Base-by-base conservation (phyloP, 1,140 invertebrate genomes). In the Drosophila willistoni region DNA sequence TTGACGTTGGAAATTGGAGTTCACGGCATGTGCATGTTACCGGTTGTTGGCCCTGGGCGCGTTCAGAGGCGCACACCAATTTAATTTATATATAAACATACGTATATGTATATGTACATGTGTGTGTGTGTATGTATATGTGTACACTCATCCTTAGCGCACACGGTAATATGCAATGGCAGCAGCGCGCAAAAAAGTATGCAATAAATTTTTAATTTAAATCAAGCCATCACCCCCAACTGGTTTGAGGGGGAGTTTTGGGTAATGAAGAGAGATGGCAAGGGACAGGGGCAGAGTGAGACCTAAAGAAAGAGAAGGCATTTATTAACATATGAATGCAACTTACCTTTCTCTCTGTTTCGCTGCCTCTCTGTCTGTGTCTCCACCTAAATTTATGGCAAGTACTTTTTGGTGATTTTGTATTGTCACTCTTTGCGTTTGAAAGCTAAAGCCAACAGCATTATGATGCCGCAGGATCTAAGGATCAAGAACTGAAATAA, bases 171-270 rank as follows among this genome's bases (percentile, higher is more conserved):
- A 77, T 87, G 73, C 80, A 72, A 66, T 69, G 66, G 73, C 54
- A 55, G 68, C 22, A 65, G 57, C 51, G 70, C 74, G 69, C 80
- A 89, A 80, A 87, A 81, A 87, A 83, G 86, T 89, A 84, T 89
- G 84, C 84, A 87, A 87, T 87, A 87, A 75, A 87, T 87, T 87
- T 87, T 87, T 89, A 89, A 87, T 87, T 87, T 87, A 87, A 87
- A 87, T 84, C 84, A 87, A 87, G 84, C 77, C 73, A 84, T 77
- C 77, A 68, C 60, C 66, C 67, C 42, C 36, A 22, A 36, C 5
- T 54, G 59, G 56, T 68, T 75, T 10, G 61, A 62, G 51, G 61
- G 44, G 59, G 29, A 10, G 62, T 19, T 44, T 29, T 29, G 34
- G 34, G 29, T 7, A 44, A 14, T 34, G 33, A 55, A 17, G 41